Evolutionary conservation across 2,113 vertebrate species (phyloP), one percentile per base, ranked within the genome.

Genomic region (Ageneiosus marmoratus): DNA sequence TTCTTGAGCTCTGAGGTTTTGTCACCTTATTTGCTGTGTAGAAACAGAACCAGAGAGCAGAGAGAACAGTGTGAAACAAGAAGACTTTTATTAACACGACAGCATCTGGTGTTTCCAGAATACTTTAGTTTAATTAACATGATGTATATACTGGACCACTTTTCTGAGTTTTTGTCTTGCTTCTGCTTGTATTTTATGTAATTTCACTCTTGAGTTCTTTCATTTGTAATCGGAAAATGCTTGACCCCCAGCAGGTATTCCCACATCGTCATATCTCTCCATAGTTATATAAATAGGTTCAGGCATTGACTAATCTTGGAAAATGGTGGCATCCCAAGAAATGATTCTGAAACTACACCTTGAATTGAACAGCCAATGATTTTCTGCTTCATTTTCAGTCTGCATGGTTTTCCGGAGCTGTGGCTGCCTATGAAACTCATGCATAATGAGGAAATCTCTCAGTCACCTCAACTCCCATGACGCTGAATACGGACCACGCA

Each of bases 1-100:
- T 63, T 80, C 44, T 78, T 70, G 11, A 73, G 75, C 34, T 72
- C 62, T 86, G 84, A 86, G 85, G 85, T 83, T 82, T 80, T 83
- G 67, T 48, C 69, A 60, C 77, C 53, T 63, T 51, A 53, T 58
- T 29, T n/a, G 16, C 18, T 62, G 41, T 55, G 63, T 13, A 46
- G 9, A 15, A 29, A 60, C 81, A 58, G 51, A 76, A 69, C 32
- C 48, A 51, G 12, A 69, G 7, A 51, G 18, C 46, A 77, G 27
- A 74, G 3, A n/a, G 16, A 46, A 34, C n/a, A 29, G 5, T 41
- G 50, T 16, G 22, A 86, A 72, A 41, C 53, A 70, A n/a, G 7
- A 29, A 70, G 20, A 15, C 1, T 10, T 20, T 80, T 77, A 7
- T 69, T 3, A 62, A 60, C 41, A 13, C 3, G 27, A 27, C 13